A percentile compares a stretch with the other conserved stretches of the same genome.
phyloP scores from a whole-genome alignment of 2,113 vertebrate species.

The Misgurnus mizolepis region DNA sequence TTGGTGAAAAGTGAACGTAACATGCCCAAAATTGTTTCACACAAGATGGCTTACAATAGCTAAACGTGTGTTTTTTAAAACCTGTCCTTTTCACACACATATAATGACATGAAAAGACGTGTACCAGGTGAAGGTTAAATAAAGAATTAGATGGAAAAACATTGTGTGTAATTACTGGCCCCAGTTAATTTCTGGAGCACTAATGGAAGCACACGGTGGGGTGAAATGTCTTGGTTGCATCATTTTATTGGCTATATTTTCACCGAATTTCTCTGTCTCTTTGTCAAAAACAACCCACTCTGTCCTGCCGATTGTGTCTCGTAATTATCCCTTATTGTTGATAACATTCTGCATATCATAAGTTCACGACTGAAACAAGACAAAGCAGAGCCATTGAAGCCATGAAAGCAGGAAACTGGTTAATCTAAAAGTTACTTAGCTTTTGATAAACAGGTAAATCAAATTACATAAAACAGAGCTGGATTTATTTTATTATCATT shows the following conservation, averaged over 20 bases:
- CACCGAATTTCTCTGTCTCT: conserved; percentile 37
- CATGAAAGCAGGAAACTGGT: conserved; percentile 29
- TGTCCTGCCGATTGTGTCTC: conserved; percentile 29
- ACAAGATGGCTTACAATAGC: conserved; percentile 31
- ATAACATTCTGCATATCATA: conserved; percentile 39
- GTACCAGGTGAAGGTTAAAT: conserved; percentile 57
- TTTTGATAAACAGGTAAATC: conserved; percentile 18
- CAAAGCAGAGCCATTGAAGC: conserved; percentile 17
- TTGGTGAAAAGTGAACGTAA: too few relatives aligned
- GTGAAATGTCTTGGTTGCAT: conserved; percentile 56
- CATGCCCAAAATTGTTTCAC: conserved; percentile 21
- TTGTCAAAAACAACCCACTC: conserved; percentile 49
- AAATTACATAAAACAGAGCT: conserved; percentile 16
- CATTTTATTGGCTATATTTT: conserved; percentile 49
- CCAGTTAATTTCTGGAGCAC: conserved; percentile 52
- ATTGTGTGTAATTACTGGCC: conserved; percentile 53
- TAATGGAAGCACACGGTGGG: conserved; percentile 55
- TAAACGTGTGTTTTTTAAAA: conserved; percentile 29
- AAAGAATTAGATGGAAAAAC: conserved; percentile 53
- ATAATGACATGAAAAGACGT: conserved; percentile 54
- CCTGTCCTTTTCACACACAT: conserved; percentile 50
- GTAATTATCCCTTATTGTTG: conserved; percentile 49
- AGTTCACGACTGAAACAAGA: conserved; percentile 39
- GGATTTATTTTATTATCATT: not conserved
- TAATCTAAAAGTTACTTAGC: conserved; percentile 2